Base-by-base conservation (phyloP, 35 echinoderm and acorn worm species). In the Apostichopus japonicus region DNA sequence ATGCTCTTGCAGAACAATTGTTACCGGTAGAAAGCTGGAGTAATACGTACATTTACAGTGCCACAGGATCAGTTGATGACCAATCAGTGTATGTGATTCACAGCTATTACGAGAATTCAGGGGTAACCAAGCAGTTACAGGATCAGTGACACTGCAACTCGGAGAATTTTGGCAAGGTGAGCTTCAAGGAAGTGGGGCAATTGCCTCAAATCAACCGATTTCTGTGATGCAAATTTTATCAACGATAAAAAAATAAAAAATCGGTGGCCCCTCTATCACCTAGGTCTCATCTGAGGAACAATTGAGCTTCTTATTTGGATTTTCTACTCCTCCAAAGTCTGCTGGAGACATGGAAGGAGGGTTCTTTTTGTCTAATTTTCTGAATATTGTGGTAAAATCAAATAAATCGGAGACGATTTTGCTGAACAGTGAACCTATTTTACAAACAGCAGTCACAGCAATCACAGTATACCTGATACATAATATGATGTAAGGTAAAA, bases 1-100 rank as follows among this genome's bases (percentile, higher is more conserved):
- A 95, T 24, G 80, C 54, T 10, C 59, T 93, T 13, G 70, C 86
- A 13, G 94, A 93, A 77, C 94, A 95, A 58, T 24, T 92, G 1
- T 19, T 95, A 17, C 94, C 94, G 6, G 83, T 95, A 11, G 77
- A 79, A n/a, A 92, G 90, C 77, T 95, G 90, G 94, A 90, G 94
- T 9, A 72, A 55, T 21, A 79, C 24, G 76, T 92, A 95, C 71
- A 93, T 95, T 5, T 95, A 93, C 84, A 95, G 86, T 22, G 57
- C 86, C 61, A 71, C 62, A 17, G 58, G 79, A 84, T 24, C 53
- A 6, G 57, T 17, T 14, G 5, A 71, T 25, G 86, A 72, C 5
- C 24, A 44, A 44, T 91, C 90, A 6, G 16, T 70, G 10, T 95
- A 95, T 44, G 17, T 23, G 23, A 87, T 95, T 33, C 24, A 77